phyloP scores from a whole-genome alignment of 1,140 invertebrate genomes.

The Drosophila ohnishii region DNA sequence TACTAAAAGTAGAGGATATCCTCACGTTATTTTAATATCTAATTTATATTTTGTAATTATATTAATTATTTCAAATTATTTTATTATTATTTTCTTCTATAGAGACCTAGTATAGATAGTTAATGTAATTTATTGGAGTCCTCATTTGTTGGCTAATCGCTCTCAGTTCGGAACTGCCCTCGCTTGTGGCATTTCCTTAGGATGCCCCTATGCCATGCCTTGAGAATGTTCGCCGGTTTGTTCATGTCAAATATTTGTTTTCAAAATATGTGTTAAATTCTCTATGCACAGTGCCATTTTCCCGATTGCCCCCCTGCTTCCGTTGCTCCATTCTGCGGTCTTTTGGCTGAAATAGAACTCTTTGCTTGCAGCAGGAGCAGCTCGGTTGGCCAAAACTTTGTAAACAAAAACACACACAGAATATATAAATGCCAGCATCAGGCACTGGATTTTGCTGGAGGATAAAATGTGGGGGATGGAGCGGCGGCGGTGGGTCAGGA shows the following conservation, averaged over 20 bases:
- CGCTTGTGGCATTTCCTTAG: slow-evolving; percentile 11
- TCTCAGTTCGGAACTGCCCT: slow-evolving; percentile 1
- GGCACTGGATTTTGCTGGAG: slow-evolving; percentile 21
- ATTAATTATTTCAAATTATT: too few relatives aligned
- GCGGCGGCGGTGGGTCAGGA: slow-evolving; percentile 9
- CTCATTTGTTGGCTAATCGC: neutral
- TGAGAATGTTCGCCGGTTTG: slow-evolving; percentile 39
- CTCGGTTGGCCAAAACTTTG: slow-evolving; percentile 55
- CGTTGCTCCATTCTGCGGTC: slow-evolving; percentile 39
- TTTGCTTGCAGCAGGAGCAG: slow-evolving; percentile 36
- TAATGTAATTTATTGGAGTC: neutral
- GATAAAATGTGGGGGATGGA: slow-evolving; percentile 17
- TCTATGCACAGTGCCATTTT: slow-evolving; percentile 29
- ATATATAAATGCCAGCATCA: slow-evolving; percentile 59
- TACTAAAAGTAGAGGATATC: neutral
- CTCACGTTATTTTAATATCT: neutral
- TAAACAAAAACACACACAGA: slow-evolving; percentile 64
- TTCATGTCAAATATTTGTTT: slow-evolving; percentile 69
- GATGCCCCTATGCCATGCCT: neutral
- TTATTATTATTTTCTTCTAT: neutral
- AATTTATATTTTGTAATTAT: neutral
- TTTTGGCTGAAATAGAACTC: slow-evolving; percentile 34
- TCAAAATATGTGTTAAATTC: slow-evolving; percentile 73
- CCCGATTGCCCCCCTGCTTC: neutral
- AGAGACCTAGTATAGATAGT: neutral